A percentile compares a stretch with the other conserved stretches of the same genome.
Conservation (phyloP, 2,113 vertebrate species). For the Tapirus terrestris region DNA sequence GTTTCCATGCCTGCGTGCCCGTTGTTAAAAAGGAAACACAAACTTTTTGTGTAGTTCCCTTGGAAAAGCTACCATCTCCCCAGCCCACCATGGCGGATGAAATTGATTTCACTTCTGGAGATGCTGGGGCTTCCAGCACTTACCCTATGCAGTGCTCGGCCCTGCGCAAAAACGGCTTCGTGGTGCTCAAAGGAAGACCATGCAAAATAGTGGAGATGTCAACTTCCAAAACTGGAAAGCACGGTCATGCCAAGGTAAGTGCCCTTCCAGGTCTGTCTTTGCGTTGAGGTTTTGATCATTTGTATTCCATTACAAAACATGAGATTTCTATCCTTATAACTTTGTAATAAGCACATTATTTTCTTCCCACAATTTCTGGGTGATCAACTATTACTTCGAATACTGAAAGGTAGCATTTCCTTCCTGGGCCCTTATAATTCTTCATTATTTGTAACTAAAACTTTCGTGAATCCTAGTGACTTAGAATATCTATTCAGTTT, state of each 20-base stretch:
- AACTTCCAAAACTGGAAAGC: slow-evolving; percentile 98
- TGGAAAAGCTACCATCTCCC: slow-evolving; percentile 55
- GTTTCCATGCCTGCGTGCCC: background rate
- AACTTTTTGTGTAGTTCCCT: slow-evolving; percentile 66
- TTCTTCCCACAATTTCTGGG: background rate
- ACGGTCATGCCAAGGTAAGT: slow-evolving; percentile 97
- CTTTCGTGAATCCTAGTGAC: slow-evolving; percentile 34
- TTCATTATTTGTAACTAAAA: slow-evolving; percentile 47
- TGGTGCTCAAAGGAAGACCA: slow-evolving; percentile 96
- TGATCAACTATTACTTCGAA: slow-evolving; percentile 6
- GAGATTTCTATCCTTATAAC: background rate
- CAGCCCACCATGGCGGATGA: slow-evolving; percentile 94
- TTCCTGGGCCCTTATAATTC: background rate
- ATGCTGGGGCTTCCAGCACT: slow-evolving; percentile 96
- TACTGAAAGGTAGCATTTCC: background rate
- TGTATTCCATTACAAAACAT: background rate
- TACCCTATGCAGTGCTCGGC: slow-evolving; percentile 98
- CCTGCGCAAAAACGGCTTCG: slow-evolving; percentile 98
- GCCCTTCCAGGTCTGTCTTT: background rate
- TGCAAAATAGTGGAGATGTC: slow-evolving; percentile 99
- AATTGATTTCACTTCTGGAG: slow-evolving; percentile 94
- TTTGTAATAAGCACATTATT: background rate
- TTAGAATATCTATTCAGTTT: background rate
- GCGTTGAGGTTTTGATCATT: slow-evolving; percentile 1
- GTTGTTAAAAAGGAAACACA: slow-evolving; percentile 41